Base-by-base conservation (phyloP, 2,797 vertebrate genomes). In the Cuculus canorus region DNA sequence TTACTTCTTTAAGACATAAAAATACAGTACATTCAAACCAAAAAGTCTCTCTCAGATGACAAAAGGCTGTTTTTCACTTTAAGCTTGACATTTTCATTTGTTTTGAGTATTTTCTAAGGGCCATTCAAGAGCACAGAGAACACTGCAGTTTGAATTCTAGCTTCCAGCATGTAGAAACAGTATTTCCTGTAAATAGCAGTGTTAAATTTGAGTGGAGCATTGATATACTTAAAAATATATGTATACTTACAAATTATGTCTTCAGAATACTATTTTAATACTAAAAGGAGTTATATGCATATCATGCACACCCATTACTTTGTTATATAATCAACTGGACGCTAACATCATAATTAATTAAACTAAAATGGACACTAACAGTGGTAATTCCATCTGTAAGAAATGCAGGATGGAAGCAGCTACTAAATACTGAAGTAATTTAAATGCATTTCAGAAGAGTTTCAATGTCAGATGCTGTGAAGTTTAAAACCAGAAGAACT, bases 401-500 rank as follows among this genome's bases (percentile, higher is more conserved):
- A 88, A 82, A 89, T 82, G 23, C 17, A 64, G 52, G 25, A 91
- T 52, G 61, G 93, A 88, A 93, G 66, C 41, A 80, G 43, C 13
- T 83, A 53, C 45, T 87, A 87, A 91, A 78, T 41, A 76, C 30
- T 61, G 8, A 70, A 43, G 17, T 27, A 69, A 61, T 95, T 86
- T 56, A 69, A 88, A 91, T 23, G 19, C 30, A 48, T 54, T 91
- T 92, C 87, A 93, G 52, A 86, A 83, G 23, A 82, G 71, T 73
- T 93, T 90, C 85, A 65, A 50, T 45, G 68, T 85, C 76, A 87
- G 64, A 89, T 18, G 53, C 57, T 65, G 25, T n/a, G 24, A 93
- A 88, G 77, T 69, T 78, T 82, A 86, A 96, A 94, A 92, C 65
- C 24, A 69, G 88, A 50, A 92, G 63, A 93, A 94, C 83, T 35